Evolutionary conservation across 2,888 invertebrate species (phyloP).

Genomic region (Gisinianus flammeolus): DNA sequence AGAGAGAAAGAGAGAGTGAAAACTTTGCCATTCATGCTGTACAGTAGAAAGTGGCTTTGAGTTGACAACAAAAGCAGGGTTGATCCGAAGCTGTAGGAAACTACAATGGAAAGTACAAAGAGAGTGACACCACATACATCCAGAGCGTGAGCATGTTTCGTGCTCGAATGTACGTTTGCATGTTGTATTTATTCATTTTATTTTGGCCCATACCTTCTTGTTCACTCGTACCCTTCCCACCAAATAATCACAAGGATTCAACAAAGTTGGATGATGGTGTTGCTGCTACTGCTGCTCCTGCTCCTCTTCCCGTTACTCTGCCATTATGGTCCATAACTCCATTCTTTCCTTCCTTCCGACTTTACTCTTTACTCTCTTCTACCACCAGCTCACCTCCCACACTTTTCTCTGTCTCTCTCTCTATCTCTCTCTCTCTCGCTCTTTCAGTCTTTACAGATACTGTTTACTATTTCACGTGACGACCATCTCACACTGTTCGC

Average conservation of each 20-base stretch:
- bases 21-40: slow-evolving; percentile 20
- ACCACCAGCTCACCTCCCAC: no score
- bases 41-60: slow-evolving; percentile 32
- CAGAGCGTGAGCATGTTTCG: neutral
- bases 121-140: slow-evolving; percentile 15
- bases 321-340: neutral
- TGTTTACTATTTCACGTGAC: no score
- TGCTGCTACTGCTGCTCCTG: neutral
- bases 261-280: no score
- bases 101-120: slow-evolving; percentile 17
- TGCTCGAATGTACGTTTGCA: no score
- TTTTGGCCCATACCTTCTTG: slow-evolving; percentile 11
- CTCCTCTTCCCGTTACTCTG: neutral
- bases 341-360: slow-evolving; percentile 1
- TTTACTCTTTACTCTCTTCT: no score
- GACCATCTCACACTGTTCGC: neutral
- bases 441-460: no score
- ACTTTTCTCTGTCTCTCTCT: no score
- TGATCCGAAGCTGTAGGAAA: slow-evolving; percentile 22
- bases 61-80: slow-evolving; percentile 36
- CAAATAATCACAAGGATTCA: slow-evolving; percentile 17
- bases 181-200: slow-evolving; percentile 17
- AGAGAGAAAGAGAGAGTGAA: slow-evolving; percentile 1
- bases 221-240: neutral
- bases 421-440: no score